Base-by-base conservation (phyloP, 2,797 vertebrate species). In the Glossophaga mutica region DNA sequence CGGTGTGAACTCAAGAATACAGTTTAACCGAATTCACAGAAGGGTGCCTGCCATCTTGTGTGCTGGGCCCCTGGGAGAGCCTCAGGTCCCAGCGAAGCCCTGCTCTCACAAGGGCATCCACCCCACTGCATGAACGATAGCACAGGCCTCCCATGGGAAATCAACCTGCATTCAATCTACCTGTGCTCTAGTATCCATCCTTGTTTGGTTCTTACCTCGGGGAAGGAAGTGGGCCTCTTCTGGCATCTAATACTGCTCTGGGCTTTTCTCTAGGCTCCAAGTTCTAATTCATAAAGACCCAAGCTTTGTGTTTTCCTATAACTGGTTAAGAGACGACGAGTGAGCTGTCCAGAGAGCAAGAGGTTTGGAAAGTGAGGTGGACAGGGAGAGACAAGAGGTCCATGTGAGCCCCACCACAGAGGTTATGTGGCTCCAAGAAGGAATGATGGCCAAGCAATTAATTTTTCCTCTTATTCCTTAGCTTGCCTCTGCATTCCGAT, bases 401-500 rank as follows among this genome's bases (percentile, higher is more conserved):
- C 39, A 73, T 55, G 14, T 44, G 77, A 91, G 83, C 86, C 86
- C 67, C 34, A 81, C 55, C 52, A 42, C 59, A 91, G 90, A 92
- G 86, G 79, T 76, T 82, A 24, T 89, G 76, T 83, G 94, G 76
- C 62, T 50, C 59, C 50, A 68, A 81, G 52, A 87, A 95, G 67
- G 90, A 95, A 88, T 59, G 74, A 67, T 85, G 78, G 67, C 65
- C 82, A 96, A 95, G 68, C 79, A 89, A 81, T 91, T 94, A 52
- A 87, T 90, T 95, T 68, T 78, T 73, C 59, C 67, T 95, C 68
- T 73, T 77, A 87, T 71, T 87, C 90, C 42, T 91, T 65, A 91
- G 91, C 70, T 92, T 82, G 86, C 50, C 62, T 94, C 89, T 91
- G 62, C 97, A 96, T 93, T 97, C 97, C 65, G 9, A 71, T 15